Evolutionary conservation across 2,797 vertebrate species (phyloP).

Genomic region (Enteromius viviparus): DNA sequence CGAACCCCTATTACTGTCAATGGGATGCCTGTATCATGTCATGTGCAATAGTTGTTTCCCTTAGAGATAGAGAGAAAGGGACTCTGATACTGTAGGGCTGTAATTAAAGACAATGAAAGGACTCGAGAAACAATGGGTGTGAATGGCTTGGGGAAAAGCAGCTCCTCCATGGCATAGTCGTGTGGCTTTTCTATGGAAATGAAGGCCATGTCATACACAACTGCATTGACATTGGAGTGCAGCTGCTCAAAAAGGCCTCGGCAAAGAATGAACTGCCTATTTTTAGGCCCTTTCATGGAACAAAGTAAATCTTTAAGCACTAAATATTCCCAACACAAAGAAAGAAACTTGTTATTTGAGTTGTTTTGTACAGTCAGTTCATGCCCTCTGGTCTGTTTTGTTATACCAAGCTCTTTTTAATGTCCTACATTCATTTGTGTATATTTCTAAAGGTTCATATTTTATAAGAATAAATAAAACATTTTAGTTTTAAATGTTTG

Average conservation of each 20-base stretch:
- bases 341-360: constrained; percentile 51
- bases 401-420: constrained; percentile 68
- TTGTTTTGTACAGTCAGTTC: constrained; percentile 78
- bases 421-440: constrained; percentile 78
- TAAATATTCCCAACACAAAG: constrained; percentile 77
- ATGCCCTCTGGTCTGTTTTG: constrained; percentile 66
- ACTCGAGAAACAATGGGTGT: constrained; percentile 82
- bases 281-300: constrained; percentile 85
- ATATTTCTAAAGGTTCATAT: constrained; percentile 89
- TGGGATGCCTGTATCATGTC: constrained; percentile 84
- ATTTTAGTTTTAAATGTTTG: constrained; percentile 85
- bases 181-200: constrained; percentile 93
- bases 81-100: constrained; percentile 82
- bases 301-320: constrained; percentile 87
- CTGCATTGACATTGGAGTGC: constrained; percentile 81
- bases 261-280: constrained; percentile 84
- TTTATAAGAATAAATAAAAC: constrained; percentile 95
- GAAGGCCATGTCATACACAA: constrained; percentile 83
- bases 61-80: constrained; percentile 80
- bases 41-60: constrained; percentile 90
- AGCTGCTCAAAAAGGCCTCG: constrained; percentile 79
- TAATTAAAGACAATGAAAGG: constrained; percentile 85
- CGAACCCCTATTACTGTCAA: constrained; percentile 67
- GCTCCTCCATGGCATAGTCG: constrained; percentile 80
- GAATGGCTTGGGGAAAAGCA: constrained; percentile 79